These are phyloP conservation scores for Epizoanthus rinbou DNA, from an alignment of 92 coral and sea anemone genomes.

Conservation along the genomic window DNA sequence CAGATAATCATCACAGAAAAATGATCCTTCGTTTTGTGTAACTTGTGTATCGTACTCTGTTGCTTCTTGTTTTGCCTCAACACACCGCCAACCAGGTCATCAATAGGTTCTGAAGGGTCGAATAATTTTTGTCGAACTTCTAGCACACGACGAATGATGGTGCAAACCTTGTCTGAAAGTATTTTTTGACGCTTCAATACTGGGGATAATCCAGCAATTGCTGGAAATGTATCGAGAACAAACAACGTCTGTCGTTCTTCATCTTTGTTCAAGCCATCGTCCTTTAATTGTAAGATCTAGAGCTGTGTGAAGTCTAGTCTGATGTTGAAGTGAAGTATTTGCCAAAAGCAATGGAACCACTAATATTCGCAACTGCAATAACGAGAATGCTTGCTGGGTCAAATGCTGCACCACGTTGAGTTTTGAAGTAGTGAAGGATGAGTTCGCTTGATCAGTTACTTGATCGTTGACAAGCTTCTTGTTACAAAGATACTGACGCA, in stretches of 20 bases:
- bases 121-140: slow-evolving; percentile 27
- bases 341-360: slow-evolving; percentile 51
- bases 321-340: slow-evolving; percentile 47
- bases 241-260: slow-evolving; percentile 10
- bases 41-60: too few species aligned
- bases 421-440: slow-evolving; percentile 33
- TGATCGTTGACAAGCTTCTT: slow-evolving; percentile 46
- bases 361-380: slow-evolving; percentile 45
- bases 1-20: too few species aligned
- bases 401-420: slow-evolving; percentile 49
- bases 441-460: slow-evolving; percentile 38
- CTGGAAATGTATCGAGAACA: not conserved
- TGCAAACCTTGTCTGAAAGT: not conserved
- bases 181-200: slow-evolving; percentile 7
- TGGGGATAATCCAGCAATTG: not conserved
- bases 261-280: not conserved
- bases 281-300: not conserved
- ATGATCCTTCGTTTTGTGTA: too few species aligned
- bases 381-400: slow-evolving; percentile 41
- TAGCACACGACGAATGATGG: slow-evolving; percentile 31
- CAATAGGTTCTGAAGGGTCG: slow-evolving; percentile 37
- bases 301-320: slow-evolving; percentile 7
- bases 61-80: slow-evolving; percentile 29
- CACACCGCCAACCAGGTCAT: slow-evolving; percentile 42
- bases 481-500: slow-evolving; percentile 58